Conservation (phyloP, 2,113 vertebrate genomes). For the Cryptotis parvus region DNA sequence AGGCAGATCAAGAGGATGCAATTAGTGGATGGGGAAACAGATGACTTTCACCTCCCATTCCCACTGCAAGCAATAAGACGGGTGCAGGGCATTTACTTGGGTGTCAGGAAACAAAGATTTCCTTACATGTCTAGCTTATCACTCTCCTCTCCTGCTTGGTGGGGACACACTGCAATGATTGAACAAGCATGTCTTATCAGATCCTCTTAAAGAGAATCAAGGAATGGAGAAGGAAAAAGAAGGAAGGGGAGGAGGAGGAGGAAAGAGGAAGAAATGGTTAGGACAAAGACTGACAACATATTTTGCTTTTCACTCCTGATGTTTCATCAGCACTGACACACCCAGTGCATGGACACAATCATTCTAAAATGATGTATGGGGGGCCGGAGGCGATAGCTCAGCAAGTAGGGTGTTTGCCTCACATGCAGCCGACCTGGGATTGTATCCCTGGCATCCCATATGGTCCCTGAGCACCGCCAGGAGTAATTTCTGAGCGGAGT, state of each 20-base stretch:
- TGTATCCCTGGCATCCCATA: too few species aligned
- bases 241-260: neutral
- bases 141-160: neutral
- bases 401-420: too few species aligned
- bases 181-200: neutral
- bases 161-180: neutral
- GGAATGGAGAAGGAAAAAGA: neutral
- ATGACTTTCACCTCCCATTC: slow-evolving; percentile 74
- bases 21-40: slow-evolving; percentile 83
- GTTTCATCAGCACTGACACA: neutral
- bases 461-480: too few species aligned
- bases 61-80: neutral
- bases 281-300: neutral
- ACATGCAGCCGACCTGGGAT: too few species aligned
- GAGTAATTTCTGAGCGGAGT: too few species aligned
- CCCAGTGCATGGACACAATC: neutral
- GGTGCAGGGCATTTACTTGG: neutral
- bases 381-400: too few species aligned
- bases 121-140: neutral
- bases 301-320: neutral
- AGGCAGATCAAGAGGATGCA: slow-evolving; percentile 86
- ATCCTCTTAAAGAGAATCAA: neutral
- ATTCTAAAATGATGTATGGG: neutral
- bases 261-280: neutral
- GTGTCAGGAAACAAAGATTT: neutral